Base-by-base conservation (phyloP, 2,113 vertebrate species). In the Hyperopisus bebe region DNA sequence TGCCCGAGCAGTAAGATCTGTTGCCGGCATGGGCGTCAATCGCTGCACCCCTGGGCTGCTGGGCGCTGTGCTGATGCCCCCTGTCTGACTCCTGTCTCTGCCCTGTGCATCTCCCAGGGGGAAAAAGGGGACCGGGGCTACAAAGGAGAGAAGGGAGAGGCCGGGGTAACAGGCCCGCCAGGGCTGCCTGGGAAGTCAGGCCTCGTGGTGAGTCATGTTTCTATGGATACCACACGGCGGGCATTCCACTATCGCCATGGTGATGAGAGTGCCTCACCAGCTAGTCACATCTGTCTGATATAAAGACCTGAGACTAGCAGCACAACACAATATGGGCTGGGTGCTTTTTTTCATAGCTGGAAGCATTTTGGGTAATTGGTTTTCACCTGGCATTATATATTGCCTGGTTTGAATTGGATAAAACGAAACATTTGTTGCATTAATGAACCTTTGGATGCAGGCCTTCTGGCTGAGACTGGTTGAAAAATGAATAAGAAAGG, bases 141-240 rank as follows among this genome's bases (percentile, higher is more conserved):
- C 74, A 94, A 91, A 0, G 96, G 97, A 42, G 88, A 96, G 87
- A 96, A 96, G 91, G 97, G 97, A 91, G 97, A 97, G 39, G 90
- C 95, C 0, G 95, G 95, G 27, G 91, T 91, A 2, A 90, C 91
- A 0, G 97, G 97, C 24, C 94, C 92, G 53, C 96, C 96, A 53
- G 98, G 98, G 47, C 90, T 93, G 3, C 97, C 97, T 0, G 97
- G 98, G 91, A 96, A 90, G 93, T 95, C 96, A 0, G 98, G 98
- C 83, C 90, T 93, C 35, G 92, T 94, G 92, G 98, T 99, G 93
- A 97, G 97, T 96, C 87, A 89, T 0, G 0, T 77, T 88, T 84
- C 85, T 47, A 39, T 80, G 58, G 24, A 85, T 19, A 86, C 51
- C 58, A 87, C 39, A 82, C 44, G 35, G 15, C n/a, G 66, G 44